A percentile compares a stretch with the other conserved stretches of the same genome.
phyloP scores from a whole-genome alignment of 2,797 vertebrate species.

The Myiotriccus ornatus region DNA sequence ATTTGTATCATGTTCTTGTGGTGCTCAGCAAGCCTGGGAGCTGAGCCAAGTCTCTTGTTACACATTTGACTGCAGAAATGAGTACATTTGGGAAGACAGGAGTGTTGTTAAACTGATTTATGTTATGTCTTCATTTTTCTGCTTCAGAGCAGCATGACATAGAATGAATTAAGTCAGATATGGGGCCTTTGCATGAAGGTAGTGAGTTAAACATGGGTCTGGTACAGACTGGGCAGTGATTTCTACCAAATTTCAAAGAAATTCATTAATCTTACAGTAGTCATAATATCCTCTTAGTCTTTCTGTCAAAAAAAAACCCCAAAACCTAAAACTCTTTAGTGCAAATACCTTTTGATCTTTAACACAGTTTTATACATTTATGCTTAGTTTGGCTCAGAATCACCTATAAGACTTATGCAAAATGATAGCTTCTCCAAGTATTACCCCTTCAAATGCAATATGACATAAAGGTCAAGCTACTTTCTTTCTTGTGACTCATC shows the following conservation, averaged over 20 bases:
- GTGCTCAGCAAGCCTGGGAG: not conserved
- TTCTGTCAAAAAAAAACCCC: not conserved
- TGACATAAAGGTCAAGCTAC: not conserved
- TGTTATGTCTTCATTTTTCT: not conserved
- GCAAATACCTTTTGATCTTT: not conserved
- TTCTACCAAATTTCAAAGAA: not conserved
- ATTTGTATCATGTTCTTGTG: constrained; percentile 11
- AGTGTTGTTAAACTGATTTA: not conserved
- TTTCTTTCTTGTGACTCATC: constrained; percentile 24
- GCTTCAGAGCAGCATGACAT: not conserved
- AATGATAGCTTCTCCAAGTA: not conserved
- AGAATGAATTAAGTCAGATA: not conserved
- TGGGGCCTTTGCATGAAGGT: not conserved
- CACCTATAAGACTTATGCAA: not conserved
- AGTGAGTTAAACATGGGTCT: not conserved
- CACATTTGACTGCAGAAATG: not conserved
- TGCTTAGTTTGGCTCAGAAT: not conserved
- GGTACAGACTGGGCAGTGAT: not conserved
- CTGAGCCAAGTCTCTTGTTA: not conserved
- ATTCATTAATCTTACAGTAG: not conserved
- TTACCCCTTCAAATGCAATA: not conserved
- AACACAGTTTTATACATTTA: not conserved
- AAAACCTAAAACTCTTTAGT: not conserved
- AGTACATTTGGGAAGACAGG: not conserved
- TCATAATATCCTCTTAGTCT: not conserved